phyloP scores from a whole-genome alignment of 2,797 vertebrate species.

The Xerus rutilus region DNA sequence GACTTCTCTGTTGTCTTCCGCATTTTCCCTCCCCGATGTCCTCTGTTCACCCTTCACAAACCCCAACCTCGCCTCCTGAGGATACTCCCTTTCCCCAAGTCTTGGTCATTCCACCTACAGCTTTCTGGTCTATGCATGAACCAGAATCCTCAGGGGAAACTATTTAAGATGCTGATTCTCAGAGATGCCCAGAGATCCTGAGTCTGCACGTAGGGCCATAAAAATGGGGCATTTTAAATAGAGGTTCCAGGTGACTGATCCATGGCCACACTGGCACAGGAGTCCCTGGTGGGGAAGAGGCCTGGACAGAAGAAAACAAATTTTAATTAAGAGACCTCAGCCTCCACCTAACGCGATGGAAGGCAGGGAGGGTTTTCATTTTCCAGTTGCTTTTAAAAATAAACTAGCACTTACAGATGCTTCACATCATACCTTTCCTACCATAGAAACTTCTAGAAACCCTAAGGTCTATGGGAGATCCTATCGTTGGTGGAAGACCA shows the following conservation, averaged over 20 bases:
- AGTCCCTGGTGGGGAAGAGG: no score
- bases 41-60: neutral
- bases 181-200: no score
- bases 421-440: neutral
- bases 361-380: neutral
- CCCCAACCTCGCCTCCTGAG: neutral
- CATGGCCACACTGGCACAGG: neutral
- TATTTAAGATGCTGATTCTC: neutral
- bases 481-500: neutral
- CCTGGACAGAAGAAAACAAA: neutral
- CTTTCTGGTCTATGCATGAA: neutral
- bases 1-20: no score
- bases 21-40: neutral
- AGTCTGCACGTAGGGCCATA: neutral
- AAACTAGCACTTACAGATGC: neutral
- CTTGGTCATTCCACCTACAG: neutral
- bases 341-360: neutral
- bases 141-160: neutral
- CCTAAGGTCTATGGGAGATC: neutral
- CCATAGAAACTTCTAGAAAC: conserved; percentile 36
- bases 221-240: neutral
- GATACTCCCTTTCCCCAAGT: neutral
- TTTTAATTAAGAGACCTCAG: neutral
- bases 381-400: neutral
- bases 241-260: neutral